Percentiles rank a stretch among this genome's conserved stretches.
Conservation (phyloP, 2,888 invertebrate species). For the Muschampia plurimacula region DNA sequence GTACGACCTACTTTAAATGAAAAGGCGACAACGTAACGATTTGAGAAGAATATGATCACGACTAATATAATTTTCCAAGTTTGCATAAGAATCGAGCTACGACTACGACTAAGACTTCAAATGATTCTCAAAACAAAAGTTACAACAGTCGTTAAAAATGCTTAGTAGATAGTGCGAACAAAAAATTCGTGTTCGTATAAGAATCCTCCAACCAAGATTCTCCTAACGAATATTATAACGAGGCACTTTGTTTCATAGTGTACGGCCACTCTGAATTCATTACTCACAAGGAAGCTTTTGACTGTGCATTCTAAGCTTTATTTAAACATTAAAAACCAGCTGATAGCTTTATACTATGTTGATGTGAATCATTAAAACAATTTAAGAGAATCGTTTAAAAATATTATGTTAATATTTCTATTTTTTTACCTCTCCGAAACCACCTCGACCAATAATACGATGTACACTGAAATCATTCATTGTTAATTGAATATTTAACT, state of each 20-base stretch:
- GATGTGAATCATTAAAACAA: not conserved
- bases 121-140: constrained; percentile 19
- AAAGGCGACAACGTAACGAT: constrained; percentile 11
- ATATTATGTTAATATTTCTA: not conserved
- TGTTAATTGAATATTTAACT: constrained; percentile 99
- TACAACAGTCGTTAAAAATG: constrained; percentile 27
- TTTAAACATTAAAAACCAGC: not conserved
- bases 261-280: constrained; percentile 16
- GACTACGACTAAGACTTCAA: constrained; percentile 19
- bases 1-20: constrained; percentile 25
- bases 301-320: not conserved
- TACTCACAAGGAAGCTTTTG: constrained; percentile 24
- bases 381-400: not conserved
- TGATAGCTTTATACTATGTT: not conserved
- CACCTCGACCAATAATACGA: constrained; percentile 99
- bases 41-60: constrained; percentile 22
- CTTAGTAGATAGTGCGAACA: constrained; percentile 11
- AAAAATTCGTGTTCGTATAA: constrained; percentile 20
- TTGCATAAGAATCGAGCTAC: constrained; percentile 14
- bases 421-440: constrained; percentile 93
- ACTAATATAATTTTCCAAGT: constrained; percentile 27
- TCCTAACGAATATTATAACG: constrained; percentile 21
- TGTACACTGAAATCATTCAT: constrained; percentile 99
- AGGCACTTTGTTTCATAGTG: constrained; percentile 16
- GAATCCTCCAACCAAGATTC: constrained; percentile 5